Evolutionary conservation across 2,113 vertebrate genomes (phyloP).

Genomic region (Thinocorus orbignyianus): DNA sequence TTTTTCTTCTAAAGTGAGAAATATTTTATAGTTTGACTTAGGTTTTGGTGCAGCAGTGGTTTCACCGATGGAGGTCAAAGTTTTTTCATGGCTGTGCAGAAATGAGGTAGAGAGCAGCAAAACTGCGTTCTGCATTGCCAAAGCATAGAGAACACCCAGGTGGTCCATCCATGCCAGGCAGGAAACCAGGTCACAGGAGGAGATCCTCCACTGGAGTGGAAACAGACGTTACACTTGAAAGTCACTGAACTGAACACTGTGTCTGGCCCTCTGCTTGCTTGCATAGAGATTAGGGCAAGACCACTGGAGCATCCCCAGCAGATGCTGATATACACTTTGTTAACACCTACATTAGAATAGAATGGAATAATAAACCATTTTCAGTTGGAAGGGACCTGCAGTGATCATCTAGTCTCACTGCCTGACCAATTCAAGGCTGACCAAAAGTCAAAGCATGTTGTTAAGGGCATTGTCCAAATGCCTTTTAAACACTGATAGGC

Average conservation of each 20-base stretch:
- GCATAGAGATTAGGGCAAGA: neutral
- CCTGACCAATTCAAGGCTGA: neutral
- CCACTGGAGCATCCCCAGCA: neutral
- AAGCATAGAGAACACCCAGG: neutral
- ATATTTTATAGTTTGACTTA: neutral
- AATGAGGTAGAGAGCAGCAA: neutral
- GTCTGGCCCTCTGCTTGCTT: neutral
- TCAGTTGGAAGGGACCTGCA: neutral
- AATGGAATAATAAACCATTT: neutral
- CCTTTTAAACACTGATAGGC: neutral
- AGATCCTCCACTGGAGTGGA: neutral
- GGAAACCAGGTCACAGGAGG: neutral
- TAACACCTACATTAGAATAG: neutral
- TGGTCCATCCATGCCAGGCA: accelerated
- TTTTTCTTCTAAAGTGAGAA: neutral
- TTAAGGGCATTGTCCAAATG: neutral
- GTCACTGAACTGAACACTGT: neutral
- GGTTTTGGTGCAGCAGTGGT: neutral
- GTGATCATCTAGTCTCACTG: neutral
- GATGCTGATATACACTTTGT: neutral
- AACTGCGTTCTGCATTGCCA: neutral
- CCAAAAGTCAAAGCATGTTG: neutral
- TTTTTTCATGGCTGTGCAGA: neutral
- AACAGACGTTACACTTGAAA: neutral
- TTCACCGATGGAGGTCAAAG: neutral